Evolutionary conservation across 2,888 invertebrate species (phyloP).

Genomic region (Drosophila prolongata): DNA sequence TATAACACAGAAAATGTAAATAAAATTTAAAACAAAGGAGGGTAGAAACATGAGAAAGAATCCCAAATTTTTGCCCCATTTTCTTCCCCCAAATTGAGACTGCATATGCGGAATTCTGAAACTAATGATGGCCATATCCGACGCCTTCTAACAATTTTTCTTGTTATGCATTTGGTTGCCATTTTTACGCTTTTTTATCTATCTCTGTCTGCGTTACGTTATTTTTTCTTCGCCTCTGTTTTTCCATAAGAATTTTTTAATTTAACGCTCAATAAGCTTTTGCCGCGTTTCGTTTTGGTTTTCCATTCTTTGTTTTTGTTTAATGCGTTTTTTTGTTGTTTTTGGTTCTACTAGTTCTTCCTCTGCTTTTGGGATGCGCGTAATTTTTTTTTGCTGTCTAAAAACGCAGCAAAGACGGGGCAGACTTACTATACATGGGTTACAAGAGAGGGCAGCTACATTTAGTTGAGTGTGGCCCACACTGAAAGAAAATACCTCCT

Average conservation of each 20-base stretch:
- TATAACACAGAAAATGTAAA: neutral
- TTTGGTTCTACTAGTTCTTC: neutral
- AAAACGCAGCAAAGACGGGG: constrained; percentile 27
- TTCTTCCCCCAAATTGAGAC: neutral
- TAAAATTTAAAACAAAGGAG: neutral
- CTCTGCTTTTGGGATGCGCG: constrained; percentile 10
- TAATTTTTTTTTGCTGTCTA: constrained; percentile 27
- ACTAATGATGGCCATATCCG: constrained; percentile 22
- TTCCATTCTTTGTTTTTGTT: constrained; percentile 41
- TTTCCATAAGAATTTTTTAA: constrained; percentile 75
- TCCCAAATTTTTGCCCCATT: neutral
- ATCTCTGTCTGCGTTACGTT: constrained; percentile 19
- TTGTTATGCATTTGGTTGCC: constrained; percentile 14
- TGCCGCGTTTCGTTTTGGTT: constrained; percentile 63
- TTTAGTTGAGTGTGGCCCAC: constrained; percentile 7
- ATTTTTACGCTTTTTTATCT: constrained; percentile 8
- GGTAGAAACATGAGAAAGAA: neutral
- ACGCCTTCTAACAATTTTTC: constrained; percentile 17
- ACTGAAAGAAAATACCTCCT: neutral
- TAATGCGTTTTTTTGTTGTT: neutral
- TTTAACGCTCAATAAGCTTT: constrained; percentile 81
- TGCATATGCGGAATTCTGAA: constrained; percentile 23
- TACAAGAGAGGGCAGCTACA: neutral
- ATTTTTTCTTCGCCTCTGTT: constrained; percentile 32
- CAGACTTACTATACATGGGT: constrained; percentile 1